Evolutionary conservation across 2,797 vertebrate species (phyloP), one percentile per base, ranked within the genome.

Genomic region (Poeciliopsis gracilis): DNA sequence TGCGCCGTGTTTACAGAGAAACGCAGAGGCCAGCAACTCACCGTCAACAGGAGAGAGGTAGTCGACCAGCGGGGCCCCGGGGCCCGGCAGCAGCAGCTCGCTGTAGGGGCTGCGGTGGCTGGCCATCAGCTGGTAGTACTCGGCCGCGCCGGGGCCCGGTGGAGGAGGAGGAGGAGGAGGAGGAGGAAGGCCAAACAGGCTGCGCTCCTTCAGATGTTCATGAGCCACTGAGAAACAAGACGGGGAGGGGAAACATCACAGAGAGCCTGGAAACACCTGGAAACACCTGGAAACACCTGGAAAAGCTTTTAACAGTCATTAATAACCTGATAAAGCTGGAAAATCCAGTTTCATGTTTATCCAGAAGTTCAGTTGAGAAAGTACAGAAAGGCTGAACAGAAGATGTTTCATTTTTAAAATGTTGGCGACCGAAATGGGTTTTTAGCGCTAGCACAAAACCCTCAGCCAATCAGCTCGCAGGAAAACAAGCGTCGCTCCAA

Each of bases 51-150:
- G 97, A 80, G 95, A 95, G 94, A 99, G 96, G 95, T 99, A 99
- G 90, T 99, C 97, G 0, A 97, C 95, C 83, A 99, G 96, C 76
- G 97, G 97, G 45, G 96, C 91, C 2, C 96, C 88, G 0, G 94
- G 82, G 90, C 0, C 96, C 87, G 3, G 97, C 95, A 98, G 94
- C 67, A 99, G 95, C 77, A 99, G 95, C 91, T 99, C 98, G 16
- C 97, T 95, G 0, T 99, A 99, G 2, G 97, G 96, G 63, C 95
- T 95, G 0, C 97, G 95, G 88, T 98, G 98, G 87, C 82, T 87
- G 0, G 97, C 94, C 97, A 99, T 97, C 92, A 99, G 97, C 92
- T 99, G 98, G 95, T 98, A 99, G 86, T 97, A 99, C 86, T 99
- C 98, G 0, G 97, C 85, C 0, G 87, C 83, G 76, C 93, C 95